Evolutionary conservation across 2,888 invertebrate genomes (phyloP).

Genomic region (Caenorhabditis sp.): DNA sequence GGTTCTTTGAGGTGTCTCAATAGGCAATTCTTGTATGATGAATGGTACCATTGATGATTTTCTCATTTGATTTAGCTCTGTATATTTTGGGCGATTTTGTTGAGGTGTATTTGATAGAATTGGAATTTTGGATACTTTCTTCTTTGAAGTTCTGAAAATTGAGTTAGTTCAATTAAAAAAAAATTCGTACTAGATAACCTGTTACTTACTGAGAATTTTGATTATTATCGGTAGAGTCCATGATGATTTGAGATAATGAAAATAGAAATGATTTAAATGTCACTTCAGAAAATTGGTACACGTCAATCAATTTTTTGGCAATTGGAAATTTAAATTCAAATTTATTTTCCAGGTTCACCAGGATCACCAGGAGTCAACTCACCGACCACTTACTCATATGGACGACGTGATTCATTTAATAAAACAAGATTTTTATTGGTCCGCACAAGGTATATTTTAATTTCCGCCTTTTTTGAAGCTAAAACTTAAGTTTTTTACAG

Average conservation of each 20-base stretch:
- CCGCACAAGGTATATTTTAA: constrained; percentile 44
- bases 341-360: constrained; percentile 14
- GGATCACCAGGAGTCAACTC: constrained; percentile 45
- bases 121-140: neutral
- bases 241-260: neutral
- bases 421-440: constrained; percentile 56
- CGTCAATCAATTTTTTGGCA: neutral
- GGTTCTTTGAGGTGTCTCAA: neutral
- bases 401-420: constrained; percentile 51
- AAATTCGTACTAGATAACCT: no score
- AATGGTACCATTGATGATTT: neutral
- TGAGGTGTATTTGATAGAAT: neutral
- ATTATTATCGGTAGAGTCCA: no score
- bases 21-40: neutral
- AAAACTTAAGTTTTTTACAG: constrained; percentile 21
- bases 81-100: neutral
- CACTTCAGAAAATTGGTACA: neutral
- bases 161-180: no score
- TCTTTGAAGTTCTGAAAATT: neutral
- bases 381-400: constrained; percentile 52
- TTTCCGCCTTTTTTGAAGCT: neutral
- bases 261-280: neutral
- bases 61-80: neutral
- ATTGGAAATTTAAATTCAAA: neutral
- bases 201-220: no score